Percentiles rank a stretch among this genome's conserved stretches.
Evolutionary conservation across 1,140 invertebrate species (phyloP).

Genomic region (Copidosoma floridanum): DNA sequence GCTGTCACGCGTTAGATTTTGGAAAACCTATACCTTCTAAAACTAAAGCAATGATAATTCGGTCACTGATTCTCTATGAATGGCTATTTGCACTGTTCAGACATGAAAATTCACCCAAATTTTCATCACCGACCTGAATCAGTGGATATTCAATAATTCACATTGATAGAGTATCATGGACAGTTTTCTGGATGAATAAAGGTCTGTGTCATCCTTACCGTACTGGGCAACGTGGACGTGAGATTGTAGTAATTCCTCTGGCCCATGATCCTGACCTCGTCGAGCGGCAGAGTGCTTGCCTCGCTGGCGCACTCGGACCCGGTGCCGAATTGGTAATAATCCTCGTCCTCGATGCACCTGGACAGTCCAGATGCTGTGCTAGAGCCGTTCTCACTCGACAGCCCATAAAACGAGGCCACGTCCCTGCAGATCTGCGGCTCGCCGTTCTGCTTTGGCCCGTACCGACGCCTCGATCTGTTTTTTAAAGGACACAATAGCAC

Average conservation of each 20-base stretch:
- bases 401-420: conserved; percentile 51
- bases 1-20: too few relatives aligned
- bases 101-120: too few relatives aligned
- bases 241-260: conserved; percentile 57
- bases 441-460: conserved; percentile 43
- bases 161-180: too few relatives aligned
- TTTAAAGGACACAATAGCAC: too few relatives aligned
- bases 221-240: conserved; percentile 43
- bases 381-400: conserved; percentile 29
- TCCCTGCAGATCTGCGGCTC: conserved; percentile 52
- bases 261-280: conserved; percentile 44
- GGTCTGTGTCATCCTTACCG: too few relatives aligned
- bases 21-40: too few relatives aligned
- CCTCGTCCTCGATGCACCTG: conserved; percentile 36
- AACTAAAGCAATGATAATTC: too few relatives aligned
- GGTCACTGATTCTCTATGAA: too few relatives aligned
- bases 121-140: too few relatives aligned
- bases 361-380: conserved; percentile 27
- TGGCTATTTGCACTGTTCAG: too few relatives aligned
- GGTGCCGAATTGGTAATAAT: conserved; percentile 38
- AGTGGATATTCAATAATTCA: too few relatives aligned
- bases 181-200: too few relatives aligned
- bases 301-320: conserved; percentile 43
- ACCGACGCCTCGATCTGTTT: conserved; percentile 37
- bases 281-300: neutral